Evolutionary conservation across 2,797 vertebrate genomes (phyloP).

Genomic region (Microhierax caerulescens): DNA sequence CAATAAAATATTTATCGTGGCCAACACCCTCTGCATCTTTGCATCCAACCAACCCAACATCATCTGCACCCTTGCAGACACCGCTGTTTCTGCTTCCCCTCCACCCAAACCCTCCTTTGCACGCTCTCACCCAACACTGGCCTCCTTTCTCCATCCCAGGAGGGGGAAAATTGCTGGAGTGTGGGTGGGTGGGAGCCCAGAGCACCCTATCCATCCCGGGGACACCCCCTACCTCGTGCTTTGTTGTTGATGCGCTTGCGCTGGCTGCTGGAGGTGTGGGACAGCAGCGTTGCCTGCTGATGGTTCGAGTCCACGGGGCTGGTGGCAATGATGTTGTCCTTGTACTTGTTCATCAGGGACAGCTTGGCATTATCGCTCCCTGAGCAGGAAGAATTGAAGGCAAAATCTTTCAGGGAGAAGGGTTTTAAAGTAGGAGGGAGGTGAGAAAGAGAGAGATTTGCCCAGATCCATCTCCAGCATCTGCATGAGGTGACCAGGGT

Average conservation of each 20-base stretch:
- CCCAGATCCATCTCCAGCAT: neutral
- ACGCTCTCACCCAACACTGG: rapidly evolving
- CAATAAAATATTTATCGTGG: neutral
- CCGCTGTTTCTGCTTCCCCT: neutral
- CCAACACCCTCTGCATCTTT: neutral
- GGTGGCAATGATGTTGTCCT: constrained; percentile 98
- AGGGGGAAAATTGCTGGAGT: neutral
- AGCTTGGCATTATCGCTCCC: constrained; percentile 95
- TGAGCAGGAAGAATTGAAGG: constrained; percentile 67
- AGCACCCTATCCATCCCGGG: neutral
- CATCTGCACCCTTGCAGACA: neutral
- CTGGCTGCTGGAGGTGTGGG: constrained; percentile 94
- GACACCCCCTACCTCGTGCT: constrained; percentile 81
- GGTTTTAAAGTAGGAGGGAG: neutral
- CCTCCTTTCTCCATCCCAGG: neutral
- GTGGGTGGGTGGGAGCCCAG: neutral
- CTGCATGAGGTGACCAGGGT: neutral
- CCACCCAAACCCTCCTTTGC: neutral
- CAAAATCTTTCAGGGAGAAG: constrained; percentile 39
- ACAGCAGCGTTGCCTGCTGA: constrained; percentile 93
- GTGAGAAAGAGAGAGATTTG: neutral
- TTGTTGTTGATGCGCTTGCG: constrained; percentile 96
- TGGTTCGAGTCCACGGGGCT: constrained; percentile 95
- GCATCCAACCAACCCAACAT: neutral
- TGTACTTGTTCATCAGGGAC: constrained; percentile 98